Evolutionary conservation across 2,113 vertebrate genomes (phyloP), one percentile per base, ranked within the genome.

Genomic region (Leucopsar rothschildi): DNA sequence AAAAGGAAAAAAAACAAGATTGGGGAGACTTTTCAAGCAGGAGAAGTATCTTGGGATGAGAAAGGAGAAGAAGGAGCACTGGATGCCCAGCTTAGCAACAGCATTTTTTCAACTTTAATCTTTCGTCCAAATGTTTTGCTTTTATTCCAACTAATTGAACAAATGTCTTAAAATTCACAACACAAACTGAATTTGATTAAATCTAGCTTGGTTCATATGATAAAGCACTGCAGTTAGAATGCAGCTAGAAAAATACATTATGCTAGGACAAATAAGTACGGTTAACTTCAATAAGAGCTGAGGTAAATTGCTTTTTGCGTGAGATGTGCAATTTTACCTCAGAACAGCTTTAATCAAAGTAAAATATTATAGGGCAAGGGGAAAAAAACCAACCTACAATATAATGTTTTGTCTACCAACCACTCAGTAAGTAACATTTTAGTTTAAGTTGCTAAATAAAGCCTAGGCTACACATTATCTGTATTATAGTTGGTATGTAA

Each of bases 301-400:
- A 97, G 89, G 94, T 97, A 96, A 97, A 97, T 97, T 97, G 94
- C 80, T 86, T 97, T 97, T 95, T 55, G 29, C 0, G 0, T 50
- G 39, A 92, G 92, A 94, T 93, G 77, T 89, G 86, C 90, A 93
- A 87, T 95, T 97, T 95, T 95, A 90, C 91, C 83, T 95, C 72
- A 90, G 86, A 88, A 96, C 83, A 96, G 84, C 70, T 97, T 98
- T 97, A 97, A 97, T 98, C 96, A 97, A 94, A 96, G 81, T 93
- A 96, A 96, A 97, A 93, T 95, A 97, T 93, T 92, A 83, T 10
- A 76, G 14, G 12, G 79, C 61, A 91, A 81, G 39, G 29, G 21
- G 55, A 71, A 57, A 87, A 87, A 29, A 5, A 5, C 0, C 6
- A 6, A 6, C 0, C 9, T 69, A 75, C 86, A 97, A 73, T 81